Conservation (phyloP, 2,113 vertebrate species). For the Vireo altiloquus region DNA sequence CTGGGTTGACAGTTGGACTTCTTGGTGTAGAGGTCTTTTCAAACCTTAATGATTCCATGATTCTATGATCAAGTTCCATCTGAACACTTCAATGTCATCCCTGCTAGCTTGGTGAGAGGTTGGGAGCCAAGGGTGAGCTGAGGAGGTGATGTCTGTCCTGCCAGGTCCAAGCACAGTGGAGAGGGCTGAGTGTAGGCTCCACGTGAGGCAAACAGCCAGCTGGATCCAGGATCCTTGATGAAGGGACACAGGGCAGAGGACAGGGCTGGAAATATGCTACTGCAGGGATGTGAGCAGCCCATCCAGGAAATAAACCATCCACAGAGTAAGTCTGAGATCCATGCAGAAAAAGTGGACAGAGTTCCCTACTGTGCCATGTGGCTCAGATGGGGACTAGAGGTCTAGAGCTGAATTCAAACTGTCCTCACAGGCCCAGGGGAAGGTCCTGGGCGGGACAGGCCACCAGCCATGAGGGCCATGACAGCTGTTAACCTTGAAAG, state of each 20-base stretch:
- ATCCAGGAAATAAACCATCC: background rate
- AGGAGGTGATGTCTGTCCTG: background rate
- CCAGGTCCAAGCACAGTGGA: background rate
- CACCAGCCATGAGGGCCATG: background rate
- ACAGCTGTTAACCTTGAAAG: background rate
- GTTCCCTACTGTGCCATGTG: too few relatives aligned
- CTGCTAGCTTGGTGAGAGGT: background rate
- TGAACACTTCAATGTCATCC: background rate
- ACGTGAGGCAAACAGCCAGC: background rate
- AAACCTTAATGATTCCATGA: rapidly evolving
- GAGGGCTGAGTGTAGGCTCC: background rate
- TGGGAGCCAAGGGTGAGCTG: background rate
- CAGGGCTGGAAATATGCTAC: background rate
- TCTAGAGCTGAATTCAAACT: background rate
- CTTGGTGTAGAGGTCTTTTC: background rate
- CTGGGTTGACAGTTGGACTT: background rate
- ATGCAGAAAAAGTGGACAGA: background rate
- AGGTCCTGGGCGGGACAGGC: background rate
- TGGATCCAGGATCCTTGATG: background rate
- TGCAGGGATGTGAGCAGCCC: background rate
- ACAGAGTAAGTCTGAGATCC: background rate
- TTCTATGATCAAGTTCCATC: background rate
- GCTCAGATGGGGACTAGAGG: background rate
- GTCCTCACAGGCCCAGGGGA: background rate
- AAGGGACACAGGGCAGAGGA: background rate